phyloP scores from a whole-genome alignment of 2,797 vertebrate genomes.

The Enteromius paludinosus region DNA sequence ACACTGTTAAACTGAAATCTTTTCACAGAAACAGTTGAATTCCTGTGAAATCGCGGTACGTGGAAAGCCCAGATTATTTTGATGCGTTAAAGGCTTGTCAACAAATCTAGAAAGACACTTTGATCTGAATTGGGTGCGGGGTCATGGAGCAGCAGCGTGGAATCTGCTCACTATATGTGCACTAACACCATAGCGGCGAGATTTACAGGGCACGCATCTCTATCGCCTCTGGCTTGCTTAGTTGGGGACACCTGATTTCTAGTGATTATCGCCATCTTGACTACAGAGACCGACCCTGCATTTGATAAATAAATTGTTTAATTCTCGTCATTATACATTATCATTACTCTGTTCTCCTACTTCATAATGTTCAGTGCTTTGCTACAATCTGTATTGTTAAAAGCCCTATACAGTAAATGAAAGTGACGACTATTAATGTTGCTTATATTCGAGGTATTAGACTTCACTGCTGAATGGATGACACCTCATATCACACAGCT shows the following conservation, averaged over 20 bases:
- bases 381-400: too few species aligned
- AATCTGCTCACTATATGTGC: not conserved
- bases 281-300: too few species aligned
- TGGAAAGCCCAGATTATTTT: conserved; percentile 47
- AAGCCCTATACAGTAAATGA: too few species aligned
- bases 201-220: not conserved
- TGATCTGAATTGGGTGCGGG: not conserved
- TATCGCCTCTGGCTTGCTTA: too few species aligned
- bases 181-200: not conserved
- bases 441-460: not conserved
- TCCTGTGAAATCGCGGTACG: conserved; percentile 61
- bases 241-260: too few species aligned
- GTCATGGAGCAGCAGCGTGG: not conserved
- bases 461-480: not conserved
- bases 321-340: too few species aligned
- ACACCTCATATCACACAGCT: not conserved
- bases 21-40: conserved; percentile 67
- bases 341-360: too few species aligned
- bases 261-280: too few species aligned
- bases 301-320: too few species aligned
- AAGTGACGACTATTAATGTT: not conserved
- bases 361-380: too few species aligned
- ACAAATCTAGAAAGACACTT: conserved; percentile 20
- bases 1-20: conserved; percentile 70
- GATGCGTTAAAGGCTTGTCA: conserved; percentile 28